These are phyloP conservation scores for Amphipyra berbera DNA, from an alignment of 2,888 invertebrate genomes.

Conservation along the genomic window DNA sequence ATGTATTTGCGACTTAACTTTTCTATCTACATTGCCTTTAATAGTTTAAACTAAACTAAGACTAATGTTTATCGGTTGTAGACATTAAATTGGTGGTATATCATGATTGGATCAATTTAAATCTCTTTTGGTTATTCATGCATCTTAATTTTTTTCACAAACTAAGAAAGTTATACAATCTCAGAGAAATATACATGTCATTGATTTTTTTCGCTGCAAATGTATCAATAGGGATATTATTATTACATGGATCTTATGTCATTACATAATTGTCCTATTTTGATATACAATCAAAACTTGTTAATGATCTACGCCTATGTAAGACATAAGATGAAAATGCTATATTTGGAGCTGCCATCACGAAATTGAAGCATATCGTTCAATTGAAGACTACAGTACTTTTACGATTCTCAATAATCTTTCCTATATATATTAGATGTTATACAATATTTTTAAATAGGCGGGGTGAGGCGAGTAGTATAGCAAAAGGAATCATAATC, in stretches of 20 bases:
- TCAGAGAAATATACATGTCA: neutral
- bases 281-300: conserved; percentile 43
- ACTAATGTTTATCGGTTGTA: conserved; percentile 68
- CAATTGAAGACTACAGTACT: conserved; percentile 87
- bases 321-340: conserved; percentile 67
- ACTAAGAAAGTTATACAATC: neutral
- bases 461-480: conserved; percentile 72
- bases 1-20: conserved; percentile 75
- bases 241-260: neutral
- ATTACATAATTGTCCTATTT: conserved; percentile 26
- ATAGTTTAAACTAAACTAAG: conserved; percentile 79
- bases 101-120: conserved; percentile 50
- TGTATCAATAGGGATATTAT: neutral
- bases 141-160: neutral
- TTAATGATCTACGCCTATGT: conserved; percentile 48
- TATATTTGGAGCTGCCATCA: conserved; percentile 83
- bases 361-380: conserved; percentile 89
- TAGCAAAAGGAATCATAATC: conserved; percentile 78
- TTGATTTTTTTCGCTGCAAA: neutral
- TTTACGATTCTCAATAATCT: conserved; percentile 87
- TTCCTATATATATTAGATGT: conserved; percentile 88
- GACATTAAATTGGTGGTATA: conserved; percentile 52
- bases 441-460: conserved; percentile 86
- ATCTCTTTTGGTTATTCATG: neutral
- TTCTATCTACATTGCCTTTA: conserved; percentile 82